Evolutionary conservation across 2,797 vertebrate species (phyloP).

Genomic region (Nyctalus aviator): DNA sequence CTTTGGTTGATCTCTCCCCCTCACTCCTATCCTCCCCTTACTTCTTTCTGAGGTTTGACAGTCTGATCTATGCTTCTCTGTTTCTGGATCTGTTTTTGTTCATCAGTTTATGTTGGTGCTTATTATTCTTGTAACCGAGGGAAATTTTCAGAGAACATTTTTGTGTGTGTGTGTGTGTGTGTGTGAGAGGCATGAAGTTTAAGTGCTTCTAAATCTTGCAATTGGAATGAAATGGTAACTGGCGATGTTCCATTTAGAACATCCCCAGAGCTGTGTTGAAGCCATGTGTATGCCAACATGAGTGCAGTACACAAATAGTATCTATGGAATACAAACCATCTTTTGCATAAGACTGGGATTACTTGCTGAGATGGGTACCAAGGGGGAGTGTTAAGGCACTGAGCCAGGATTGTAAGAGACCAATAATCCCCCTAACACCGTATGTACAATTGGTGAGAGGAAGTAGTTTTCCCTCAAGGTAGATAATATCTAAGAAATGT

Average conservation of each 20-base stretch:
- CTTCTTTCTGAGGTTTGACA: too few species aligned
- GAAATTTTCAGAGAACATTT: not conserved
- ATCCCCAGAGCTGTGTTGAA: not conserved
- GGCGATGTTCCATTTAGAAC: not conserved
- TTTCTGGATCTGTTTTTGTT: too few species aligned
- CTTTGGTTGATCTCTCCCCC: too few species aligned
- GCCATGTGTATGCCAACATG: not conserved
- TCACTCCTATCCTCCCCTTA: too few species aligned
- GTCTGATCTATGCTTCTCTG: too few species aligned
- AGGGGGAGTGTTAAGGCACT: not conserved
- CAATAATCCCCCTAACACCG: not conserved
- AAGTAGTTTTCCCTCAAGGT: not conserved
- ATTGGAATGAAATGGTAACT: not conserved
- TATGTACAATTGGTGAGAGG: not conserved
- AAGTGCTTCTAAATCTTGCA: constrained; percentile 11
- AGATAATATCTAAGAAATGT: constrained; percentile 5
- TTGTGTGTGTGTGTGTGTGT: not conserved
- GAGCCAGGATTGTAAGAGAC: not conserved
- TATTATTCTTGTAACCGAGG: not conserved
- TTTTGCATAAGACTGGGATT: not conserved
- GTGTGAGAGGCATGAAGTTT: not conserved
- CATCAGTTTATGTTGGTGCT: not conserved
- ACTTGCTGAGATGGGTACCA: not conserved
- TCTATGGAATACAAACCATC: not conserved
- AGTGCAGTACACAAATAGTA: not conserved